These are phyloP conservation scores for Carassius auratus DNA, from an alignment of 2,113 vertebrate species.

Conservation along the genomic window DNA sequence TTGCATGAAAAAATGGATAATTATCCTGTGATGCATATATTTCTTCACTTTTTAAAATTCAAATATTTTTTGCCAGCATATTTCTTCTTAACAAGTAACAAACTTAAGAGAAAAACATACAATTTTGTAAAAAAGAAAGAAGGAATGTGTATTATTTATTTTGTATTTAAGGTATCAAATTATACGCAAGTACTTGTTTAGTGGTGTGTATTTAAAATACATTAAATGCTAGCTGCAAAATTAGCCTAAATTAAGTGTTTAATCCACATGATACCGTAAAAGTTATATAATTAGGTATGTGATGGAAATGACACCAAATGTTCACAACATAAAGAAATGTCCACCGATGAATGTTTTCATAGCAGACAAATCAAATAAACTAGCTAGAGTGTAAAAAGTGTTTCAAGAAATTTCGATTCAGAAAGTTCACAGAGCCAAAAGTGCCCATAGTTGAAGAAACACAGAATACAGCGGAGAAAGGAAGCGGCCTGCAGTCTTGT, in stretches of 20 bases:
- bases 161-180: no score
- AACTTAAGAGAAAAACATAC: no score
- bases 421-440: not conserved
- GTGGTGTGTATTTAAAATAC: no score
- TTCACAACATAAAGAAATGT: not conserved
- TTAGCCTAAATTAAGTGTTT: not conserved
- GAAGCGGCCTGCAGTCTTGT: constrained; percentile 20
- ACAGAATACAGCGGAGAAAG: constrained; percentile 10
- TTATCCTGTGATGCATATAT: no score
- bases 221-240: not conserved
- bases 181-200: no score
- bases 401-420: not conserved
- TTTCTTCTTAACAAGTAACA: no score
- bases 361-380: not conserved
- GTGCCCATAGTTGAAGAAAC: not conserved
- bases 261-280: not conserved
- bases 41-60: no score
- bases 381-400: not conserved
- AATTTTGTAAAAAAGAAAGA: no score
- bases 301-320: not conserved
- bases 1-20: not conserved
- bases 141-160: no score
- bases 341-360: not conserved
- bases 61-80: no score
- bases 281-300: not conserved